Evolutionary conservation across 2,888 invertebrate species (phyloP), one percentile per base, ranked within the genome.

Genomic region (Corbicula japonica): DNA sequence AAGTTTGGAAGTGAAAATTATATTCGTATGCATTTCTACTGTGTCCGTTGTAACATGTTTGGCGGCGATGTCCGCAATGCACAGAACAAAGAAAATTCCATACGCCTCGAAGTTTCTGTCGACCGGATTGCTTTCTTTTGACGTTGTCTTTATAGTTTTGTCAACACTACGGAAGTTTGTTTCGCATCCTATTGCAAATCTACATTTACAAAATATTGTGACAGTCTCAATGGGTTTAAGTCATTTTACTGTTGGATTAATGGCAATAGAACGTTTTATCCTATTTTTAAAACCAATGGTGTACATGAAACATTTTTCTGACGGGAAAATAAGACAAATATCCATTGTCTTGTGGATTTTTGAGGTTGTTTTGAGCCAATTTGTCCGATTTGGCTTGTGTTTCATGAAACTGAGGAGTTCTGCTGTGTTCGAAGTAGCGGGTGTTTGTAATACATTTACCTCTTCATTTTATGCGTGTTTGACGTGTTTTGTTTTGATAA

Each of bases 401-500:
- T 73, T 65, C 23, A 38, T 63, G 8, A 56, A 56, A 10, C 21
- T 63, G 15, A n/a, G 21, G 28, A 30, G 30, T 1, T 23, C 26
- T 10, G 23, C 26, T 10, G 56, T 73, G 5, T 63, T 73, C 38
- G 26, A 23, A n/a, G 50, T 63, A 56, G 72, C 72, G 2, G 72
- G 62, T 2, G 28, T 72, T 6, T 73, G 72, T 30, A 73, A 56
- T n/a, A n/a, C n/a, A n/a, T n/a, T n/a, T n/a, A n/a, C n/a, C n/a
- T n/a, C n/a, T n/a, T n/a, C n/a, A n/a, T n/a, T n/a, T n/a, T n/a
- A n/a, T n/a, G n/a, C n/a, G n/a, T n/a, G n/a, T n/a, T n/a, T n/a
- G n/a, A n/a, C n/a, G n/a, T n/a, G n/a, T n/a, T n/a, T n/a, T n/a
- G n/a, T n/a, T n/a, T n/a, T n/a, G n/a, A n/a, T n/a, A n/a, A n/a